Percentiles rank a stretch among this genome's conserved stretches.
These are phyloP conservation scores for Jacana jacana DNA, from an alignment of 2,113 vertebrate species.

Conservation along the genomic window DNA sequence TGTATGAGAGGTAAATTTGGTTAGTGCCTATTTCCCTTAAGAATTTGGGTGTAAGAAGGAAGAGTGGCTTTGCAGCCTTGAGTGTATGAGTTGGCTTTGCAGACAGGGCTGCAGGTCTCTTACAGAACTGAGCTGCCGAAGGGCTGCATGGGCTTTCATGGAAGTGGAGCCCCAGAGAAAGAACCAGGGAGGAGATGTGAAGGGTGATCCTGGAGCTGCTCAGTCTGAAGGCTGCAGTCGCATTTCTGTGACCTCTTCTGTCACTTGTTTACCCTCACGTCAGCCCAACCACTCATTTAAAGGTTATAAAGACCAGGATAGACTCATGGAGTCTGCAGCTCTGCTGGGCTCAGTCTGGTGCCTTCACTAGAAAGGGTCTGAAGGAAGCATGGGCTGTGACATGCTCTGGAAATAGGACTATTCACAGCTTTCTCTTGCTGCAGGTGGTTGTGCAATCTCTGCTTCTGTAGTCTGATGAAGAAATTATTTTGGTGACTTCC, in stretches of 20 bases:
- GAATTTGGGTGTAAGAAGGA: background rate
- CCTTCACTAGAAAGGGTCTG: background rate
- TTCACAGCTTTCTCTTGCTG: background rate
- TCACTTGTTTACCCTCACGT: background rate
- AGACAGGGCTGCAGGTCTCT: background rate
- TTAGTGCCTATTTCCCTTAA: background rate
- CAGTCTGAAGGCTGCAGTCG: background rate
- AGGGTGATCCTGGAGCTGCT: background rate
- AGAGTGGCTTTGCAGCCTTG: background rate
- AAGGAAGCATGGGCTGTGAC: background rate
- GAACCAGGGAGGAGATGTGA: background rate
- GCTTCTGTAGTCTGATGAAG: background rate
- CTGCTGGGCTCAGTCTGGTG: background rate
- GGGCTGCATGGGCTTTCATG: background rate
- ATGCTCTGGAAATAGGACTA: background rate
- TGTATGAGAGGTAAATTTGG: background rate
- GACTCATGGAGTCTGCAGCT: background rate
- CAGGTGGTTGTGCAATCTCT: background rate
- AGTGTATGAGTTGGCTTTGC: background rate
- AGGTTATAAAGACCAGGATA: background rate
- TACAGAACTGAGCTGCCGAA: background rate
- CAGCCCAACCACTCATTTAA: background rate
- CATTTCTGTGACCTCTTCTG: background rate
- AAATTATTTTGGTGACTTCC: constrained; percentile 20
- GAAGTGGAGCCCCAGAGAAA: background rate